Evolutionary conservation across 92 coral and sea anemone species (phyloP), one percentile per base, ranked within the genome.

Genomic region (Pocillopora grandis): DNA sequence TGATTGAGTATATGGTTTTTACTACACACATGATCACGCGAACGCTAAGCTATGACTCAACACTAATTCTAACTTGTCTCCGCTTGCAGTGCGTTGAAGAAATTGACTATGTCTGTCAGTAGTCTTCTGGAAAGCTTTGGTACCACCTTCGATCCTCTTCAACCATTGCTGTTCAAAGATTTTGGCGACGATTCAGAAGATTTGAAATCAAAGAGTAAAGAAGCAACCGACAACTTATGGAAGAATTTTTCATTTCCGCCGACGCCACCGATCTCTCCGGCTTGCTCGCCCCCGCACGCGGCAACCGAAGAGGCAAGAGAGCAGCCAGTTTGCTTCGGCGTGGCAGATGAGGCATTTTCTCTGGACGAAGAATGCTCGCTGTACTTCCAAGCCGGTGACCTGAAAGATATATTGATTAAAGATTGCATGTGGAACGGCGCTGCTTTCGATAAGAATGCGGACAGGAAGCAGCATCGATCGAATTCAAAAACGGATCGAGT

Each of bases 401-500:
- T 97, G 71, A 94, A 92, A 72, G 95, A 93, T 85, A 97, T 97
- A 86, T 90, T 97, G 63, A 97, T 97, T 61, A 97, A 93, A 80
- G 99, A 97, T 85, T 97, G 99, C 82, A 97, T 97, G 99, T 97
- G 99, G 99, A 97, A 95, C 73, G 99, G 99, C n/a, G 92, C 89
- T 52, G 94, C 91, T 10, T 93, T 91, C 79, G 96, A 91, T 63
- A 92, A 81, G 33, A 58, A 84, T 21, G 71, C 58, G 68, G 90
- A 88, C 79, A 73, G 76, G 62, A 64, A 82, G 61, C 88, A 84
- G 66, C 52, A 42, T 42, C 77, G 81, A 80, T 76, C 82, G 23
- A 87, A 87, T 83, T 88, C 84, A 62, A 90, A 87, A 85, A 82
- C 91, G 59, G 99, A 97, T 59, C 88, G 89, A 77, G 87, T 89